Evolutionary conservation across 2,113 vertebrate species (phyloP), one percentile per base, ranked within the genome.

Genomic region (Tenrec ecaudatus): DNA sequence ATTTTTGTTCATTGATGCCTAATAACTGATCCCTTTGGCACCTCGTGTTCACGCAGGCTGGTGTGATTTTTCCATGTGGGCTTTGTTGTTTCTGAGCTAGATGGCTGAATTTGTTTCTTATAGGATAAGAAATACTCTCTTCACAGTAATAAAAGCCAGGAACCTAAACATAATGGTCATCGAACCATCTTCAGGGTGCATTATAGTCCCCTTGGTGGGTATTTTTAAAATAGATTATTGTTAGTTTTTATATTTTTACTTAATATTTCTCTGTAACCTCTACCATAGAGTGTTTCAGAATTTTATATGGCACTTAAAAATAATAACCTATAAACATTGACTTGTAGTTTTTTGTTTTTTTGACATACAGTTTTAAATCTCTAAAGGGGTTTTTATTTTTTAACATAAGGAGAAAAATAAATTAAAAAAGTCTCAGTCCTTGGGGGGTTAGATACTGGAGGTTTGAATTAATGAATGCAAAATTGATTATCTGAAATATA

Each of bases 311-410:
- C 62, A 27, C 43, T 43, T 82, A 2, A 66, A 14, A 27, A 29
- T n/a, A 29, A 11, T 57, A 58, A 3, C 71, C 40, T 92, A 33
- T 90, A 92, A 80, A 79, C 87, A 78, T 2, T 90, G 31, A 58
- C 82, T 92, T 79, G 66, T 92, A 92, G 64, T 88, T 94, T 85
- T 91, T 47, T 47, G 43, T 10, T 47, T 47, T 47, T 47, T 2
- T 87, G 31, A 58, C 82, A 89, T 79, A 58, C 89, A 92, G 64
- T 68, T 88, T 94, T 85, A 88, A 84, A 62, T 77, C 23, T 15
- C 3, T 88, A 69, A 73, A 90, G 31, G 60, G 3, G 0, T 11
- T 75, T 10, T 89, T n/a, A 66, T n/a, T 83, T 93, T 92, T 82
- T 38, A 93, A 80, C 47, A 38, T 91, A 36, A 91, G 38, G 78